A percentile compares a stretch with the other conserved stretches of the same genome.
phyloP scores from a whole-genome alignment of 1,140 invertebrate genomes.

The Procambarus clarkii region DNA sequence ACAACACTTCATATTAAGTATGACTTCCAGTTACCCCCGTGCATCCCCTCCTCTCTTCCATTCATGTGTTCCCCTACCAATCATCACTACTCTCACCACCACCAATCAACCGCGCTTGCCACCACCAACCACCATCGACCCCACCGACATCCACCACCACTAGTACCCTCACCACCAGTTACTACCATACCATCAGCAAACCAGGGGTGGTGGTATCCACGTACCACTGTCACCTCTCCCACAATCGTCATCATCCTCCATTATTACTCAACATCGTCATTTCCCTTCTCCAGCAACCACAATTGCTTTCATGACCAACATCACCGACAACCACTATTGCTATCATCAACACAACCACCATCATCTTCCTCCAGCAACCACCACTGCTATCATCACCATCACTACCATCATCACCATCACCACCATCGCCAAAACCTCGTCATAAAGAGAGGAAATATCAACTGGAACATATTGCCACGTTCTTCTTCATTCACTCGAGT shows the following conservation, averaged over 20 bases:
- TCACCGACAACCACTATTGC: not conserved
- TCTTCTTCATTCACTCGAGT: slow-evolving; percentile 71
- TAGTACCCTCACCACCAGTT: too few relatives aligned
- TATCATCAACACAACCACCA: not conserved
- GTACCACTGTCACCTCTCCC: too few relatives aligned
- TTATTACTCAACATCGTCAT: too few relatives aligned
- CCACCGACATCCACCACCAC: not conserved
- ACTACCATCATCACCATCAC: slow-evolving; percentile 1
- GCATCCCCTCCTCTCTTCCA: too few relatives aligned
- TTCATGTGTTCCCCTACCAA: too few relatives aligned
- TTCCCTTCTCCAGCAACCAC: not conserved
- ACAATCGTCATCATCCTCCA: too few relatives aligned
- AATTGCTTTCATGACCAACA: too few relatives aligned
- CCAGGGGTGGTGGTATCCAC: too few relatives aligned
- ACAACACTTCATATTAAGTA: too few relatives aligned
- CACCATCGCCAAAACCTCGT: not conserved
- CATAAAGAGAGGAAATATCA: slow-evolving; percentile 69
- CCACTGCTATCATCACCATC: not conserved
- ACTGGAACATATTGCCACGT: slow-evolving; percentile 67
- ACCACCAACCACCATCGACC: not conserved
- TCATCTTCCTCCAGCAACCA: not conserved
- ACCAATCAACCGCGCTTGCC: not conserved
- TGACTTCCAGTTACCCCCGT: too few relatives aligned
- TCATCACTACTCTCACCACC: too few relatives aligned
- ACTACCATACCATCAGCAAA: too few relatives aligned